Conservation (phyloP, 2,888 invertebrate species). For the Cephus pulcher region DNA sequence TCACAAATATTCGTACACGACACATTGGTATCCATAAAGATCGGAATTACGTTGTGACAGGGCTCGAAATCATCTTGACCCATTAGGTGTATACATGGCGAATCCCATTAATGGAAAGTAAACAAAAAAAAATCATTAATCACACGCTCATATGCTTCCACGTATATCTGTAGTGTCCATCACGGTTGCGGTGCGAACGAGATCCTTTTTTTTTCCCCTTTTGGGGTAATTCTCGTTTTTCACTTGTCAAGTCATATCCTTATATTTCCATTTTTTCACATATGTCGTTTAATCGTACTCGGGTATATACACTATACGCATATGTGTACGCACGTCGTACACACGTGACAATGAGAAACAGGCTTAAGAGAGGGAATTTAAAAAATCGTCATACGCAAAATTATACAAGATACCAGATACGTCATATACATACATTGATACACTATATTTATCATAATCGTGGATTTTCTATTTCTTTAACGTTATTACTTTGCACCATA, state of each 20-base stretch:
- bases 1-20: slow-evolving; percentile 13
- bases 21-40: slow-evolving; percentile 8
- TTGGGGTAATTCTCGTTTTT: neutral
- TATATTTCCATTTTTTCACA: slow-evolving; percentile 28
- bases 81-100: neutral
- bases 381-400: neutral
- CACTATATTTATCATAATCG: neutral
- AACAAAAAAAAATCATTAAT: slow-evolving; percentile 7
- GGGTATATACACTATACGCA: neutral
- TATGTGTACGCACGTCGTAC: neutral
- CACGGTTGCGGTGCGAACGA: neutral
- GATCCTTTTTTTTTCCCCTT: neutral
- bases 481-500: neutral
- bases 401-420: neutral
- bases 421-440: neutral
- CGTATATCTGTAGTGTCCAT: slow-evolving; percentile 34
- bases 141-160: slow-evolving; percentile 48
- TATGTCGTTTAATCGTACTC: slow-evolving; percentile 5
- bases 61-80: slow-evolving; percentile 13
- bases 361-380: neutral
- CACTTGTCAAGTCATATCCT: slow-evolving; percentile 46
- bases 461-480: neutral
- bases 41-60: neutral
- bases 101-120: slow-evolving; percentile 2
- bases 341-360: neutral